phyloP scores from a whole-genome alignment of 2,888 invertebrate species.

The Carpatolechia fugitivella region DNA sequence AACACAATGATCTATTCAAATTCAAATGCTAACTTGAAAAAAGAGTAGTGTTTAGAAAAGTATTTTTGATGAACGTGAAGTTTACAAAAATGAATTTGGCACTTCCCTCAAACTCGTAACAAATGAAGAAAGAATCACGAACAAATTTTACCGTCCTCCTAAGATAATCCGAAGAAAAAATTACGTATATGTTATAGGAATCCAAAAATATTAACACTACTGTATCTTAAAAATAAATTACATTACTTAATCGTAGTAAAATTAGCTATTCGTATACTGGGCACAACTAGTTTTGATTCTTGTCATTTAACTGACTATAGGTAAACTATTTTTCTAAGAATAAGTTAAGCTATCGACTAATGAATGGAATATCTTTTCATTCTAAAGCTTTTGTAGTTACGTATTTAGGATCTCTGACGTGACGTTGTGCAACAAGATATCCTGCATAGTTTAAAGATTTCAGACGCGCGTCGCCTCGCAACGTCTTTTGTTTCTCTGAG shows the following conservation, averaged over 20 bases:
- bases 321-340: constrained; percentile 75
- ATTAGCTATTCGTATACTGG: constrained; percentile 78
- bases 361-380: constrained; percentile 74
- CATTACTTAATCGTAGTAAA: constrained; percentile 46
- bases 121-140: constrained; percentile 60
- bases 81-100: constrained; percentile 67
- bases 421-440: constrained; percentile 37
- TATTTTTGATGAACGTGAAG: constrained; percentile 48
- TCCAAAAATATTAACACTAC: constrained; percentile 78
- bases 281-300: constrained; percentile 79
- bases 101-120: constrained; percentile 46
- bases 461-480: too few species aligned
- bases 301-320: constrained; percentile 77
- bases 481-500: neutral
- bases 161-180: constrained; percentile 60
- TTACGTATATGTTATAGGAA: constrained; percentile 79
- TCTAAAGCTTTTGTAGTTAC: constrained; percentile 76
- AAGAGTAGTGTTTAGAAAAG: neutral
- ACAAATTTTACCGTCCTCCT: constrained; percentile 45
- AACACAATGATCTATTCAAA: neutral
- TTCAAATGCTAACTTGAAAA: too few species aligned
- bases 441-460: too few species aligned
- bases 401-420: constrained; percentile 62
- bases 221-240: constrained; percentile 78
- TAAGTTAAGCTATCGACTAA: constrained; percentile 77